Base-by-base conservation (phyloP, 2,888 invertebrate genomes). In the Thelaira solivaga region DNA sequence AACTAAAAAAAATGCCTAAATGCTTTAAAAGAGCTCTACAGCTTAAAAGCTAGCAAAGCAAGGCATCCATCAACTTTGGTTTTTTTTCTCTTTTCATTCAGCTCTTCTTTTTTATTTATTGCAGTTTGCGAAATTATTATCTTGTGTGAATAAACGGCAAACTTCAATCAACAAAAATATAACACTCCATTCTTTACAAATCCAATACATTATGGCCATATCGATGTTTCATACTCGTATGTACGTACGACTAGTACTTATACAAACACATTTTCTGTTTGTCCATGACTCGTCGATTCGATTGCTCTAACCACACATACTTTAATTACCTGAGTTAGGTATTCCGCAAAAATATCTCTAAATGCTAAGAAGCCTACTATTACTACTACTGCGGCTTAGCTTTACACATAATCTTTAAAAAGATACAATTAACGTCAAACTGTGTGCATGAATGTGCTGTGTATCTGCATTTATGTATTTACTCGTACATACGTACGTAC, bases 271-370 rank as follows among this genome's bases (percentile, higher is more conserved):
- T n/a, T n/a, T n/a, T n/a, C n/a, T n/a, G n/a, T n/a, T n/a, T 34
- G 43, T 57, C 45, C 71, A 71, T 71, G 51, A 69, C 69, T 61
- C 36, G 59, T 31, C 69, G 31, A 31, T 59, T 61, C 67, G 61
- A 45, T 49, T 61, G 59, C 62, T 53, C 2, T 45, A 75, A 53
- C 67, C 69, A 64, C 68, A 62, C 55, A 62, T n/a, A 47, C 72
- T 59, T 62, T 77, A 73, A 77, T 77, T 77, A 77, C 77, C 77
- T 68, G 57, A 62, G 62, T n/a, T n/a, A n/a, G n/a, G 57, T 73
- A 68, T 73, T 73, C 26, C 41, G 36, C 47, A 73, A 72, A n/a
- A n/a, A 72, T 64, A 64, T 45, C 20, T 72, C 22, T 55, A 57
- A 71, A 72, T 72, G 55, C 29, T 64, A 31, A 64, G 36, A 64